Conservation (phyloP, 2,888 invertebrate species). For the Apotomis turbidana region DNA sequence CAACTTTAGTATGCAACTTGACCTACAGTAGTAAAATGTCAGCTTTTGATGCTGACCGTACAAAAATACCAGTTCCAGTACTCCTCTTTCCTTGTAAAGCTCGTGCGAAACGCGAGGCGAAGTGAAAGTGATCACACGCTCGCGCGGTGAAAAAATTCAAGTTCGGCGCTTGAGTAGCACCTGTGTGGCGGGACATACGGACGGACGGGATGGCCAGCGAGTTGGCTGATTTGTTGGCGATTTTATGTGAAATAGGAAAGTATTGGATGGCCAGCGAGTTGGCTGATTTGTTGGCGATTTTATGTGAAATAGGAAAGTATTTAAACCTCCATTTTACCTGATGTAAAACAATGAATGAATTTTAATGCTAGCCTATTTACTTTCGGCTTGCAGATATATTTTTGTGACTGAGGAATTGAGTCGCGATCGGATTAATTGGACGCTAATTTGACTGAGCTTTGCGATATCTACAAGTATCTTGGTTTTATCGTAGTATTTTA, state of each 20-base stretch:
- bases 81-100: conserved; percentile 18
- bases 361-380: too few relatives aligned
- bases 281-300: conserved; percentile 37
- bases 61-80: conserved; percentile 16
- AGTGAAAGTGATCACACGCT: conserved; percentile 52
- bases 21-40: background rate
- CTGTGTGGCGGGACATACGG: conserved; percentile 49
- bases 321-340: too few relatives aligned
- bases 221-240: conserved; percentile 44
- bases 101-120: conserved; percentile 37
- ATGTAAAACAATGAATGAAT: too few relatives aligned
- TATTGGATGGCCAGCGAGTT: conserved; percentile 47
- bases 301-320: too few relatives aligned
- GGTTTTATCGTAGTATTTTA: too few relatives aligned
- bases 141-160: conserved; percentile 37
- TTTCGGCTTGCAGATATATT: too few relatives aligned
- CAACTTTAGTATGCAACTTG: too few relatives aligned
- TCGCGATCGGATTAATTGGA: too few relatives aligned
- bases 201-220: conserved; percentile 42
- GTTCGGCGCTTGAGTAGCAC: conserved; percentile 47
- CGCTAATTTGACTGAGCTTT: too few relatives aligned
- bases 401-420: too few relatives aligned
- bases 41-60: too few relatives aligned
- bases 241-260: background rate
- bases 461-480: too few relatives aligned